These are phyloP conservation scores for Hyperoodon ampullatus DNA, from an alignment of 2,113 vertebrate genomes.

Conservation along the genomic window DNA sequence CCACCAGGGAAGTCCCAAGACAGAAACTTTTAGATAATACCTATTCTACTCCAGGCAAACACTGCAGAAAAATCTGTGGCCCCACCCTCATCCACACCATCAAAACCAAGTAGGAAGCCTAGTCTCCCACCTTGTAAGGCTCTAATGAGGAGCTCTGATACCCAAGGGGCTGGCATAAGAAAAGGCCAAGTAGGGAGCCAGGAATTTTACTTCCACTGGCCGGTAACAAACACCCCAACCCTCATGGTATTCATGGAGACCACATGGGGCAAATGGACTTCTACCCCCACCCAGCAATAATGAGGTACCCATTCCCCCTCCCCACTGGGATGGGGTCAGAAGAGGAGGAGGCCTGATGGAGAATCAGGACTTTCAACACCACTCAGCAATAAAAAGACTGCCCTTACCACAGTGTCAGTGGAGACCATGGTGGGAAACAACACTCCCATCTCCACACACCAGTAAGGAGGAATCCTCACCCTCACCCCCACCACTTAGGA, in stretches of 20 bases:
- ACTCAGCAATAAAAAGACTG: neutral
- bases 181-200: neutral
- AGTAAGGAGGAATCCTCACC: neutral
- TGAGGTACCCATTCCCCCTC: neutral
- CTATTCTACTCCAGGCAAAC: neutral
- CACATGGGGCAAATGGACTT: neutral
- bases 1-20: neutral
- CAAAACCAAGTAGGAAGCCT: neutral
- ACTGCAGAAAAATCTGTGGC: neutral
- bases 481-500: neutral
- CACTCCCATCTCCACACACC: neutral
- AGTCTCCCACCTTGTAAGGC: neutral
- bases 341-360: neutral
- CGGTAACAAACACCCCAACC: neutral
- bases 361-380: neutral
- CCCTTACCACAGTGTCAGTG: neutral
- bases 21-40: neutral
- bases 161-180: neutral
- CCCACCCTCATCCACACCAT: neutral
- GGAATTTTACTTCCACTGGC: neutral
- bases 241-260: neutral
- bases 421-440: neutral
- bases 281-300: too few species aligned
- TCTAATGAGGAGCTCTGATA: neutral
- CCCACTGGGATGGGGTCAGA: neutral